These are phyloP conservation scores for Carcina quercana DNA, from an alignment of 2,888 invertebrate genomes.

Conservation along the genomic window DNA sequence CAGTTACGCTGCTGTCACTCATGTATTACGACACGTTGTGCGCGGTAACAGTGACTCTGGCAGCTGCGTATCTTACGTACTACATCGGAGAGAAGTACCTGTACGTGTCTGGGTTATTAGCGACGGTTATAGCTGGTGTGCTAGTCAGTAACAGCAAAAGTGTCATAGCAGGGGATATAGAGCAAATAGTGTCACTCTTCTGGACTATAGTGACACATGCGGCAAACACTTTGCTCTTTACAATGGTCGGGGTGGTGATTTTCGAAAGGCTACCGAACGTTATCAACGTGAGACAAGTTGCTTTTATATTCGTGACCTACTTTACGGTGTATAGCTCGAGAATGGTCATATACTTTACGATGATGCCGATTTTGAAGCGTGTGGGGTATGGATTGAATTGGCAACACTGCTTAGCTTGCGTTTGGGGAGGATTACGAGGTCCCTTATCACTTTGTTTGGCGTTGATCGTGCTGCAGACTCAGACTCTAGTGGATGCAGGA, in stretches of 20 bases:
- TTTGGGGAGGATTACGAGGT: slow-evolving; percentile 77
- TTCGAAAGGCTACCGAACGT: slow-evolving; percentile 65
- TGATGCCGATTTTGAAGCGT: slow-evolving; percentile 66
- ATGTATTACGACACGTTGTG: slow-evolving; percentile 55
- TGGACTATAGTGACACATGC: slow-evolving; percentile 50
- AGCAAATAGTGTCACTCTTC: slow-evolving; percentile 42
- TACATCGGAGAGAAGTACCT: slow-evolving; percentile 60
- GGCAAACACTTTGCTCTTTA: slow-evolving; percentile 74
- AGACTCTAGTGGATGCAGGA: slow-evolving; percentile 39
- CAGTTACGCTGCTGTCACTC: slow-evolving; percentile 39
- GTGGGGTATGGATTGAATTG: slow-evolving; percentile 75
- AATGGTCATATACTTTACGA: slow-evolving; percentile 57
- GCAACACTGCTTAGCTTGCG: slow-evolving; percentile 72
- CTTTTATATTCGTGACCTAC: slow-evolving; percentile 56
- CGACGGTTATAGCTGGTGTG: slow-evolving; percentile 50
- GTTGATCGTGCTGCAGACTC: slow-evolving; percentile 66
- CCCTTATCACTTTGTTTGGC: slow-evolving; percentile 75
- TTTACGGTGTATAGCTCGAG: slow-evolving; percentile 62
- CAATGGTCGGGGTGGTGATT: slow-evolving; percentile 76
- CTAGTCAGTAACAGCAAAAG: slow-evolving; percentile 51
- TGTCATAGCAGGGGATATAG: slow-evolving; percentile 53
- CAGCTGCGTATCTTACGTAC: slow-evolving; percentile 53
- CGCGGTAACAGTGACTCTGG: slow-evolving; percentile 47
- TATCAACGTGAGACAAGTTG: slow-evolving; percentile 47
- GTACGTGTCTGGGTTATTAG: slow-evolving; percentile 56